Conservation (phyloP, 2,797 vertebrate genomes). For the Gymnothorax javanicus region DNA sequence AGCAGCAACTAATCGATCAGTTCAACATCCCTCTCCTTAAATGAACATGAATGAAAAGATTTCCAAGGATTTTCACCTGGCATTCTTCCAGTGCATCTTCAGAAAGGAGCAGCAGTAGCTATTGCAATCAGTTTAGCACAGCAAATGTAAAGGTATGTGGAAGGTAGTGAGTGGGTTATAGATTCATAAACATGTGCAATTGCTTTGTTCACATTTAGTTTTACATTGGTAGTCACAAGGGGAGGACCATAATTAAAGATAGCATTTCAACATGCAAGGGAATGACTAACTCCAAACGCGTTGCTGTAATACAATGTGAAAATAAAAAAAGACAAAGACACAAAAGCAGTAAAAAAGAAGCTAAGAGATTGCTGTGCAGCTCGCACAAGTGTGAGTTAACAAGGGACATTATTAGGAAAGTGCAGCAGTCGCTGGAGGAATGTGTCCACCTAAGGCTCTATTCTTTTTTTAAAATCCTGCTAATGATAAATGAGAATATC, state of each 20-base stretch:
- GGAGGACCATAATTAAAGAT: constrained; percentile 15
- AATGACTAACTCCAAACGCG: neutral
- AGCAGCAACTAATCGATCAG: neutral
- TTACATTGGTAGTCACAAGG: neutral
- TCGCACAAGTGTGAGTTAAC: neutral
- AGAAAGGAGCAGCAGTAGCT: constrained; percentile 33
- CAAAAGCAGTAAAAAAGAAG: neutral
- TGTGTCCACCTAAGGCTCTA: neutral
- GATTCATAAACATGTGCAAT: constrained; percentile 6
- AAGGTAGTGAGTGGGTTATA: constrained; percentile 47
- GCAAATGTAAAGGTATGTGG: constrained; percentile 34
- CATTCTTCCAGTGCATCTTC: constrained; percentile 25
- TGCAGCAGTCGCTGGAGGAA: constrained; percentile 2
- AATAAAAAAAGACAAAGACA: neutral
- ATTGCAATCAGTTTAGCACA: constrained; percentile 48
- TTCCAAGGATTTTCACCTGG: constrained; percentile 30
- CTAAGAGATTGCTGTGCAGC: neutral
- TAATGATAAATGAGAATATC: neutral
- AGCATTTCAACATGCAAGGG: constrained; percentile 8
- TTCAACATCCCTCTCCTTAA: neutral
- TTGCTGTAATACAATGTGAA: neutral
- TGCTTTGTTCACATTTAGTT: constrained; percentile 11
- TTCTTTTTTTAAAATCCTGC: neutral
- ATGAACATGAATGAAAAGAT: neutral
- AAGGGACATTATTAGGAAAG: neutral